A percentile compares a stretch with the other conserved stretches of the same genome.
Conservation (phyloP, 2,797 vertebrate genomes). For the Artibeus jamaicensis region DNA sequence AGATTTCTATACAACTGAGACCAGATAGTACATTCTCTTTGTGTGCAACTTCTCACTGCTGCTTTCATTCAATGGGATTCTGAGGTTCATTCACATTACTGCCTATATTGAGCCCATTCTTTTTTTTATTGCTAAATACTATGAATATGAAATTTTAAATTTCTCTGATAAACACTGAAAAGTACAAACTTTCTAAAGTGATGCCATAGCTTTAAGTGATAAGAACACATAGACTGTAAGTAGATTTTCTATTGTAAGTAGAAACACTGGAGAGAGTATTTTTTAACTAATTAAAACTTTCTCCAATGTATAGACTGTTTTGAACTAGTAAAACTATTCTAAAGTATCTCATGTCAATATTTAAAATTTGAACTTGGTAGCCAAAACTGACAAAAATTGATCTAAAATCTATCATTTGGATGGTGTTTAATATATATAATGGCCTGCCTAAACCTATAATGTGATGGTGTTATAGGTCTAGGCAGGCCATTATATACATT, state of each 20-base stretch:
- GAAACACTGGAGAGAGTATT: not conserved
- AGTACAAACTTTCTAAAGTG: slow-evolving; percentile 10
- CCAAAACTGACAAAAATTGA: not conserved
- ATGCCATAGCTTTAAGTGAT: not conserved
- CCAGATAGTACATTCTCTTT: not conserved
- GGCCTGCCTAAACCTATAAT: too few species aligned
- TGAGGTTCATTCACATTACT: not conserved
- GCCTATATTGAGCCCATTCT: not conserved
- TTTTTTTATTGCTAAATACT: not conserved
- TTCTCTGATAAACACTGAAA: slow-evolving; percentile 16
- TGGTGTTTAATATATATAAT: too few species aligned
- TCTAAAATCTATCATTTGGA: not conserved
- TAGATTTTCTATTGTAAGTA: too few species aligned
- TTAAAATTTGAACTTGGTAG: not conserved
- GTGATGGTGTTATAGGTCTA: not conserved
- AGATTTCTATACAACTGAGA: not conserved
- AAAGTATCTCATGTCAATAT: not conserved
- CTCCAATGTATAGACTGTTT: not conserved
- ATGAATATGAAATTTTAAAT: slow-evolving; percentile 3
- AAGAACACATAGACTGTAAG: not conserved
- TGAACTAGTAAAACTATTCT: not conserved
- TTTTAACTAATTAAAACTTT: not conserved
- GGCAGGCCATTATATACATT: not conserved
- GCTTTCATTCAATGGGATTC: not conserved
- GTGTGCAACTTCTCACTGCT: not conserved